Conservation (phyloP, 2,888 invertebrate species). For the Chrysolina oricalcia region DNA sequence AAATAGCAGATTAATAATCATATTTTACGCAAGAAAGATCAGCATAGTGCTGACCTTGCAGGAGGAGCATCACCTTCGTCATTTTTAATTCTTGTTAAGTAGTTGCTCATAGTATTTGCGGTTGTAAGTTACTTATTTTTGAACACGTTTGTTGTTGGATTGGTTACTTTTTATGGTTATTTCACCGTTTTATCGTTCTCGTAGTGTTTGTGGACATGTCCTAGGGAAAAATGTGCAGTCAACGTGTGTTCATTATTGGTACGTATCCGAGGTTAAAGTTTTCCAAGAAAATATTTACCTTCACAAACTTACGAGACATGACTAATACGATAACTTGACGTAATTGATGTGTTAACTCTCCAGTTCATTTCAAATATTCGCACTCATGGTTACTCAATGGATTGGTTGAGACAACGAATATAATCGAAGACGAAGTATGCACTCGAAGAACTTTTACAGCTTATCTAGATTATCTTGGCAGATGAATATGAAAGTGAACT, state of each 20-base stretch:
- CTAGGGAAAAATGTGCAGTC: background rate
- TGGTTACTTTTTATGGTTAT: background rate
- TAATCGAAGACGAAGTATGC: too few species aligned
- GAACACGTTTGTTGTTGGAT: background rate
- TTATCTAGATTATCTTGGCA: too few species aligned
- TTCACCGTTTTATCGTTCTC: background rate
- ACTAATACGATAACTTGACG: background rate
- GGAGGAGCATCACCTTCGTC: conserved; percentile 40
- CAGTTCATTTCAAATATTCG: too few species aligned
- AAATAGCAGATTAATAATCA: background rate
- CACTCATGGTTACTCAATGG: too few species aligned
- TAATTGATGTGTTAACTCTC: background rate
- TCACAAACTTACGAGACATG: background rate
- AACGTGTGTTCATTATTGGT: conserved; percentile 2
- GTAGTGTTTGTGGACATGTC: background rate
- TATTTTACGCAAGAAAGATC: conserved; percentile 48
- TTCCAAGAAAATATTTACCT: background rate
- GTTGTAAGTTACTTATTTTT: background rate
- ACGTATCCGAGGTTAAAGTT: conserved; percentile 2
- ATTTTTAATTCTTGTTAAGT: conserved; percentile 43
- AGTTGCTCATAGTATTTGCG: conserved; percentile 14
- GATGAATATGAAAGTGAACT: too few species aligned
- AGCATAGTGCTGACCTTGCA: conserved; percentile 46
- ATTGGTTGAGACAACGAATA: too few species aligned
- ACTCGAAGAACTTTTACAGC: too few species aligned